Conservation (phyloP, 1,140 invertebrate genomes). For the Atta colombica region DNA sequence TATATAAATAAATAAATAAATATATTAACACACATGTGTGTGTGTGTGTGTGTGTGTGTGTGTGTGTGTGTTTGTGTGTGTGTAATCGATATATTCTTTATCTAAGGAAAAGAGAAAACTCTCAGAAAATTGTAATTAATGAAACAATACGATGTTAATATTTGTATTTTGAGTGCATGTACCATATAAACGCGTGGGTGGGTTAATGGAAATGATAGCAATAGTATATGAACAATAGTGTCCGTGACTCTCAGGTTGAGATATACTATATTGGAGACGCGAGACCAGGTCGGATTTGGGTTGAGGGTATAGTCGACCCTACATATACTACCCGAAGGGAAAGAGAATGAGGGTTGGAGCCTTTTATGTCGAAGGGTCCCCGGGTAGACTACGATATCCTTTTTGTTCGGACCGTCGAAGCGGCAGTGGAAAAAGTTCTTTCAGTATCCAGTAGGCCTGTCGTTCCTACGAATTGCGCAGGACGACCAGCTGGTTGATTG, state of each 20-base stretch:
- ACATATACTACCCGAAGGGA: constrained; percentile 59
- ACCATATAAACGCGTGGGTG: background rate
- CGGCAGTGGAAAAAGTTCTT: constrained; percentile 70
- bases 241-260: constrained; percentile 17
- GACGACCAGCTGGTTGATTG: constrained; percentile 55
- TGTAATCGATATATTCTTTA: background rate
- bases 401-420: constrained; percentile 77
- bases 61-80: too few species aligned
- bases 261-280: constrained; percentile 11
- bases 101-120: background rate
- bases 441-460: constrained; percentile 37
- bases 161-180: background rate
- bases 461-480: constrained; percentile 19
- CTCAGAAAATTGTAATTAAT: background rate
- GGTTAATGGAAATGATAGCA: constrained; percentile 28
- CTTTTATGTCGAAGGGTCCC: constrained; percentile 78
- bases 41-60: too few species aligned
- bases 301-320: constrained; percentile 70
- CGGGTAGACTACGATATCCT: constrained; percentile 69
- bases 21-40: too few species aligned
- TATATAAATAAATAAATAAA: background rate
- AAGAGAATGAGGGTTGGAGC: constrained; percentile 77
- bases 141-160: background rate
- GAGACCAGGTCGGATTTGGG: constrained; percentile 72
- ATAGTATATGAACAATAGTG: constrained; percentile 19